phyloP scores from a whole-genome alignment of 2,113 vertebrate species.

The Thomomys bottae region DNA sequence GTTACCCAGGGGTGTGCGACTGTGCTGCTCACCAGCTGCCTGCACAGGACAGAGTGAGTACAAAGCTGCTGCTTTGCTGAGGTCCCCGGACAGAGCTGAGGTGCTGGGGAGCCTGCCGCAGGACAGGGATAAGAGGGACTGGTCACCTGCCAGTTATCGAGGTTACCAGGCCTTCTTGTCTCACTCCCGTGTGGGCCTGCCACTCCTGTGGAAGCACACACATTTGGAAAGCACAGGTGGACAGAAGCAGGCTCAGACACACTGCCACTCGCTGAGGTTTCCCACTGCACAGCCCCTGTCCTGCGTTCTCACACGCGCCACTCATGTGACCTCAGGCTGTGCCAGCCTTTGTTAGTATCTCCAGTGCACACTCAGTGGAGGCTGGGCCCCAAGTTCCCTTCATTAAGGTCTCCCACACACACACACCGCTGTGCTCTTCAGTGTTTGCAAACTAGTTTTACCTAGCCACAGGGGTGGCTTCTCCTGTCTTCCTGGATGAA shows the following conservation, averaged over 20 bases:
- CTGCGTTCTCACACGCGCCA: not conserved
- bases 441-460: not conserved
- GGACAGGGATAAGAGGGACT: too few species aligned
- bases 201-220: not conserved
- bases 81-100: not conserved
- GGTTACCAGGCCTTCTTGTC: rapidly evolving
- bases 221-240: not conserved
- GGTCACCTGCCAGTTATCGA: not conserved
- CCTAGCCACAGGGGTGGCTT: not conserved
- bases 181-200: rapidly evolving
- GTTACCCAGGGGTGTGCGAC: not conserved
- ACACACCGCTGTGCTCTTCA: not conserved
- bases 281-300: not conserved
- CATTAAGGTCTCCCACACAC: not conserved
- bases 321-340: not conserved
- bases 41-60: not conserved
- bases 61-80: not conserved
- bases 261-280: rapidly evolving
- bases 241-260: not conserved
- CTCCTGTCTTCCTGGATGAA: not conserved
- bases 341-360: not conserved
- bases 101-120: not conserved
- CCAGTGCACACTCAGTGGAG: not conserved
- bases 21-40: not conserved
- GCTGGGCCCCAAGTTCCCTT: not conserved